These are phyloP conservation scores for Neogobius melanostomus DNA, from an alignment of 2,113 vertebrate genomes.

Conservation along the genomic window DNA sequence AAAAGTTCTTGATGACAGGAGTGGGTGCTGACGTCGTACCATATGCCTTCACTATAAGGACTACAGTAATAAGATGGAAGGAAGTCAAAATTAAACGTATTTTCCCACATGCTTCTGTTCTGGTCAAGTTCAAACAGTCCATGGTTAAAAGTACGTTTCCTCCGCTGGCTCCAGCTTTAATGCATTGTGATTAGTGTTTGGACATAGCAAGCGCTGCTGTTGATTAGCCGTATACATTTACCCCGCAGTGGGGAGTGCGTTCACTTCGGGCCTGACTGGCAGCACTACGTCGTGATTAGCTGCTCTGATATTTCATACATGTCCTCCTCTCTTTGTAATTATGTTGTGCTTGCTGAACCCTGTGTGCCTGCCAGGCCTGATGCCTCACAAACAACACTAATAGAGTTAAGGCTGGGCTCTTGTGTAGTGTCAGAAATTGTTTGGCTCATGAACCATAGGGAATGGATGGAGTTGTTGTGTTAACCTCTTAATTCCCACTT, in stretches of 20 bases:
- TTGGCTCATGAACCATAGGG: constrained; percentile 46
- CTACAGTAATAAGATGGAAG: neutral
- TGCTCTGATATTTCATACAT: constrained; percentile 61
- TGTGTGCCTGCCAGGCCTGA: constrained; percentile 61
- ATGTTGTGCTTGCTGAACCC: constrained; percentile 66
- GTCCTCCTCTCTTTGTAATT: constrained; percentile 59
- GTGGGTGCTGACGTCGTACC: no score
- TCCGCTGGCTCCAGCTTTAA: neutral
- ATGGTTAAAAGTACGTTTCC: neutral
- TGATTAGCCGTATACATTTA: constrained; percentile 31
- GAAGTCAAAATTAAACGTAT: neutral
- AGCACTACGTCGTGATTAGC: constrained; percentile 63
- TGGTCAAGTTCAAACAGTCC: constrained; percentile 52
- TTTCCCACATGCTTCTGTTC: neutral
- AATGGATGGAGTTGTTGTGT: neutral
- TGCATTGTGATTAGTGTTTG: constrained; percentile 13
- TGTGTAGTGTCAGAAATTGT: constrained; percentile 70
- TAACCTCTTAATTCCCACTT: neutral
- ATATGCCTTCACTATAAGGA: no score
- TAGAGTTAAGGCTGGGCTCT: constrained; percentile 66
- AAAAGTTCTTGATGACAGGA: no score
- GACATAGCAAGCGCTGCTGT: constrained; percentile 8
- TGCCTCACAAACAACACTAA: constrained; percentile 71
- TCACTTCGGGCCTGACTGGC: constrained; percentile 54
- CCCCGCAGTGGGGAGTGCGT: constrained; percentile 20